Evolutionary conservation across 2,113 vertebrate species (phyloP).

Genomic region (Catharus minimus): DNA sequence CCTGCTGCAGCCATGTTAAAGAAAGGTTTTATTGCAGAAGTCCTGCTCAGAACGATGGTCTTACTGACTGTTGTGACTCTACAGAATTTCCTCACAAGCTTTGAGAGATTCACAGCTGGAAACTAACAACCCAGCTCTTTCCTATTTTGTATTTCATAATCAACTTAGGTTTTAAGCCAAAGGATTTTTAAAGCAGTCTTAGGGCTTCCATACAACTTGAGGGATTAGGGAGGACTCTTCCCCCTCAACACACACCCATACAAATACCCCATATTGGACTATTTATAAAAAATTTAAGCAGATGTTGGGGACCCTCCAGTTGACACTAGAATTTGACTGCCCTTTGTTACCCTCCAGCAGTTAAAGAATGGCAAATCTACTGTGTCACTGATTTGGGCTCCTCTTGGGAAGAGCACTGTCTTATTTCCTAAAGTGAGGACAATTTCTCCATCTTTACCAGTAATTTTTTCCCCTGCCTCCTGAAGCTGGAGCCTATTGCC

Average conservation of each 20-base stretch:
- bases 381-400: accelerated
- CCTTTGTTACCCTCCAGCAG: neutral
- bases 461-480: neutral
- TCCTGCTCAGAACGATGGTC: neutral
- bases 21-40: neutral
- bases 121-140: neutral
- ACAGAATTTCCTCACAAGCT: neutral
- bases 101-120: neutral
- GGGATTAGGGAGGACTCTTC: neutral
- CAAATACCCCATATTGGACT: neutral
- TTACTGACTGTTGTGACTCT: accelerated
- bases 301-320: neutral
- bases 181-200: neutral
- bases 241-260: neutral
- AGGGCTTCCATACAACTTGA: neutral
- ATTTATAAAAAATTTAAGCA: neutral
- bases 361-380: neutral
- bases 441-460: neutral
- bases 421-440: neutral
- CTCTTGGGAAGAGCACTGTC: neutral
- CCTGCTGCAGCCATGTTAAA: neutral
- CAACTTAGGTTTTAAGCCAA: neutral
- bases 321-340: neutral
- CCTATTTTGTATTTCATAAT: neutral
- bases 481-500: neutral